These are phyloP conservation scores for Zaprionus davidi DNA, from an alignment of 1,140 invertebrate genomes.

Conservation along the genomic window DNA sequence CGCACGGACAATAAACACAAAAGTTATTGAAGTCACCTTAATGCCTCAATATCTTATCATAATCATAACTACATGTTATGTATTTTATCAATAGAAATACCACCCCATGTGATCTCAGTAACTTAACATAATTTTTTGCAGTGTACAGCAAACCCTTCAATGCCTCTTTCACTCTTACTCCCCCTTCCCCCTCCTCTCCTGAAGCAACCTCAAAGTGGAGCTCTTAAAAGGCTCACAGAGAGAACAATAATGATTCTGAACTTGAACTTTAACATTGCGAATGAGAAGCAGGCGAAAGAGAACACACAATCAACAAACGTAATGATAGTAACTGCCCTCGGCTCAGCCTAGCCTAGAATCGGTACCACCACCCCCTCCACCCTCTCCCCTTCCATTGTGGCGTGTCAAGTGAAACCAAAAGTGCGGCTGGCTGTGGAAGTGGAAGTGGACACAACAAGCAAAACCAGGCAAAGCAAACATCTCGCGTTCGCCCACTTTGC, in stretches of 20 bases:
- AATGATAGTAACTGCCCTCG: conserved; percentile 36
- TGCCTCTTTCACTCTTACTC: neutral
- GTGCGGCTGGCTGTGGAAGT: conserved; percentile 47
- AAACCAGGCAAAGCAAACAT: conserved; percentile 63
- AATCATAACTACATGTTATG: too few relatives aligned
- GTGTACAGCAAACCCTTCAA: neutral
- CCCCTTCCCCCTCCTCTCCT: too few relatives aligned
- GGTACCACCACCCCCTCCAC: neutral
- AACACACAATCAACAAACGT: conserved; percentile 40
- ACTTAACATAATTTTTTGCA: neutral
- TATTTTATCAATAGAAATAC: too few relatives aligned
- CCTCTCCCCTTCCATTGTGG: neutral
- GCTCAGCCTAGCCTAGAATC: conserved; percentile 18
- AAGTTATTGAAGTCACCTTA: too few relatives aligned
- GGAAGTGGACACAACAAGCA: neutral
- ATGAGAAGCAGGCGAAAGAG: conserved; percentile 25
- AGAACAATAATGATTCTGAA: conserved; percentile 74
- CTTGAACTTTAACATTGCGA: conserved; percentile 76
- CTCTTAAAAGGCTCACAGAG: conserved; percentile 16
- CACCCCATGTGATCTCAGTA: too few relatives aligned
- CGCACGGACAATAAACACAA: too few relatives aligned
- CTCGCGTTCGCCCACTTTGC: conserved; percentile 73
- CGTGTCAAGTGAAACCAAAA: conserved; percentile 77
- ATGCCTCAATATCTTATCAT: too few relatives aligned
- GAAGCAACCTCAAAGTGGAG: conserved; percentile 1